Evolutionary conservation across 2,113 vertebrate genomes (phyloP).

Genomic region (Bungarus multicinctus): DNA sequence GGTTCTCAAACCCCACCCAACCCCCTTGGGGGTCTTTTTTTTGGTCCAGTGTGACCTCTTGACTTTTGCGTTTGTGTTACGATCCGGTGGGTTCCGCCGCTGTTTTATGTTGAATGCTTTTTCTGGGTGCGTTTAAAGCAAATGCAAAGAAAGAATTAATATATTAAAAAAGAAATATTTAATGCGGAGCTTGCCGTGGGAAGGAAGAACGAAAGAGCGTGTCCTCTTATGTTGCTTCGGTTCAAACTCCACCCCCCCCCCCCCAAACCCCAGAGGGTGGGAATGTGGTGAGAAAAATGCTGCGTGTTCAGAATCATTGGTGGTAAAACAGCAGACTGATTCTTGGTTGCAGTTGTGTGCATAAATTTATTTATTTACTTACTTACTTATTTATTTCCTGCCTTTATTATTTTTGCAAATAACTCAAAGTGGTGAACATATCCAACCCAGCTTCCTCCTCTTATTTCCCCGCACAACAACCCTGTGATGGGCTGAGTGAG

Average conservation of each 20-base stretch:
- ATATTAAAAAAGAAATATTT: conserved; percentile 82
- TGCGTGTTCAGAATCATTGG: background rate
- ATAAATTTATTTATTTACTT: background rate
- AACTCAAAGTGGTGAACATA: background rate
- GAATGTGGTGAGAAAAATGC: background rate
- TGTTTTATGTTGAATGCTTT: conserved; percentile 57
- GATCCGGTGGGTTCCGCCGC: conserved; percentile 45
- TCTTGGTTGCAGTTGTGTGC: background rate
- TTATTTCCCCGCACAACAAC: background rate
- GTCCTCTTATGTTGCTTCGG: background rate
- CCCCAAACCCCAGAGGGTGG: background rate
- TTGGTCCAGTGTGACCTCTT: conserved; percentile 9
- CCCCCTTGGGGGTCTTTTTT: conserved; percentile 12
- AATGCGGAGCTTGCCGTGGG: conserved; percentile 54
- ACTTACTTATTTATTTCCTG: background rate
- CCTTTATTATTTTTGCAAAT: background rate
- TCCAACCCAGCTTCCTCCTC: background rate
- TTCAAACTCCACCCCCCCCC: background rate
- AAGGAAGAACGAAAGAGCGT: conserved; percentile 20
- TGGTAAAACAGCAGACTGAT: background rate
- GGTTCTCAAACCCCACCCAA: background rate
- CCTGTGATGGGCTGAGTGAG: background rate
- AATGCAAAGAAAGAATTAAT: conserved; percentile 67
- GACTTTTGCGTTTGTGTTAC: conserved; percentile 23
- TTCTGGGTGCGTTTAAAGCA: conserved; percentile 70